Evolutionary conservation across 2,113 vertebrate species (phyloP), one percentile per base, ranked within the genome.

Genomic region (Siniperca chuatsi): DNA sequence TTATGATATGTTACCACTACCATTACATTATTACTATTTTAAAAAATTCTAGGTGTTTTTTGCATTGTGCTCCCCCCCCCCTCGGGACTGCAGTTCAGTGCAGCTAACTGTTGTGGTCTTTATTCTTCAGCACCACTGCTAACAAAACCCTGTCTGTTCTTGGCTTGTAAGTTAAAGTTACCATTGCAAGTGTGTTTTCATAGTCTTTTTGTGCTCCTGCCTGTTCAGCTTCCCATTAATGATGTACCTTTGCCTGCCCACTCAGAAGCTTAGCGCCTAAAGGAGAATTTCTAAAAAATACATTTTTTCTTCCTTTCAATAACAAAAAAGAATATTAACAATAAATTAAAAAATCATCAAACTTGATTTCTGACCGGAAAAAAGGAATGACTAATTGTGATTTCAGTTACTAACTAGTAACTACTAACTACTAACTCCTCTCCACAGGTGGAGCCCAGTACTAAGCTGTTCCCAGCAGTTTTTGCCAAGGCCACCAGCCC

Each of bases 401-500:
- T 46, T 52, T n/a, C 6, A 18, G 6, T n/a, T 57, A 15, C 1
- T 29, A 23, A 46, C 16, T 8, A 44, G 46, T 29, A 29, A 29
- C 29, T 29, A 29, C 58, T 42, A 4, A 58, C 1, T 33, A 10
- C 23, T 48, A 4, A 69, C 4, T 67, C 10, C 10, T 40, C 0
- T 86, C 67, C 89, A 46, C 93, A 99, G 98, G 98, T 99, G 93
- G 98, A 99, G 88, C 97, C 98, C 3, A 99, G 97, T 62, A 99
- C 98, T 1, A 99, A 99, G 81, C 94, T 99, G 81, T 99, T 99
- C 87, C 98, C 98, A 74, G 98, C 98, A 44, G 98, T 98, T 70
- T 99, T 99, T 92, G 98, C 98, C 55, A 97, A 98, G 91, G 98
- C 98, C 70, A 99, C 98, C 35, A 99, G 98, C 70, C 98, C 97